These are phyloP conservation scores for Nasua narica DNA, from an alignment of 2,797 vertebrate genomes.

Conservation along the genomic window DNA sequence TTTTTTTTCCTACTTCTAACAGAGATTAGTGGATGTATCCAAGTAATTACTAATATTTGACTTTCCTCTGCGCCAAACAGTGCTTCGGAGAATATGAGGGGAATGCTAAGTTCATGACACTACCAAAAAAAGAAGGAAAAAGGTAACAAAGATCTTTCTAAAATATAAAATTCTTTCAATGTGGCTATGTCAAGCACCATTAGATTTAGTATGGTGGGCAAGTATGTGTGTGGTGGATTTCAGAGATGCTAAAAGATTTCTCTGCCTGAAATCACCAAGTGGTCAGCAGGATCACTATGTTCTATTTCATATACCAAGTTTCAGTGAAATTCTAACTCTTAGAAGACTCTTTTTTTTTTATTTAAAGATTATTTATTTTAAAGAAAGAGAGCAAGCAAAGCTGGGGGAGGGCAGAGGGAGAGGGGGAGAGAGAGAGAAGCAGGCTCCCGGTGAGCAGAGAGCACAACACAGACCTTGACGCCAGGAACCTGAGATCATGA, in stretches of 20 bases:
- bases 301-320: neutral
- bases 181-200: neutral
- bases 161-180: neutral
- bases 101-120: neutral
- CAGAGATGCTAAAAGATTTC: neutral
- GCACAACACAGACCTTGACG: neutral
- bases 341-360: neutral
- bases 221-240: neutral
- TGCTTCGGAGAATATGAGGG: neutral
- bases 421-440: neutral
- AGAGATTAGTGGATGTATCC: neutral
- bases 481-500: neutral
- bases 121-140: neutral
- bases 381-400: neutral
- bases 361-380: neutral
- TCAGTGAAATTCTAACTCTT: neutral
- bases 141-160: neutral
- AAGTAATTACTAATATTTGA: neutral
- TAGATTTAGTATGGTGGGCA: neutral
- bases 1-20: neutral
- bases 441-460: neutral
- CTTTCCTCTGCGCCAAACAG: neutral
- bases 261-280: neutral
- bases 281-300: neutral
- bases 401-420: neutral